Conservation (phyloP, 2,888 invertebrate species). For the Dryocosmus kuriphilus region DNA sequence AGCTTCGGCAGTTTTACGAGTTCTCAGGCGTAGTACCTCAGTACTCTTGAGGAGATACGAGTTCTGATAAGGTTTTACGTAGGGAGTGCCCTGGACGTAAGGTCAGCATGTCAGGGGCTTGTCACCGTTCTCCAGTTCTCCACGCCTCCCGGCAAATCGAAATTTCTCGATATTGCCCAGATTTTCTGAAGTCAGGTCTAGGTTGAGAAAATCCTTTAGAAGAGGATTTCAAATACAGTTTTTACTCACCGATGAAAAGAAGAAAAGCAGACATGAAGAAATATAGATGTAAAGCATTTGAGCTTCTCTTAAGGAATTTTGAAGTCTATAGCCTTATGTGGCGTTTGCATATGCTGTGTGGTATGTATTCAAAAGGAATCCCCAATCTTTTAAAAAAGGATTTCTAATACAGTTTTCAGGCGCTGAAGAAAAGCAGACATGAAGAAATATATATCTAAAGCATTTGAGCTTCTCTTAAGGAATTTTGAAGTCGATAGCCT, state of each 20-base stretch:
- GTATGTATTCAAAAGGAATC: too few species aligned
- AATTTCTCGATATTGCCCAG: not conserved
- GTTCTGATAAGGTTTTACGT: conserved; percentile 18
- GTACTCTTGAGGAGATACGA: conserved; percentile 8
- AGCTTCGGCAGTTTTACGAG: not conserved
- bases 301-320: not conserved
- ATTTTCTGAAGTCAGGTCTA: not conserved
- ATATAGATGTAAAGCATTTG: not conserved
- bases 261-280: not conserved
- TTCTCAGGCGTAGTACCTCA: conserved; percentile 2
- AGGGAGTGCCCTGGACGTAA: conserved; percentile 36
- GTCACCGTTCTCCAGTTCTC: conserved; percentile 24
- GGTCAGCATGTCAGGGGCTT: conserved; percentile 36
- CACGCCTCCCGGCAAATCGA: not conserved
- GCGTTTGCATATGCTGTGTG: not conserved
- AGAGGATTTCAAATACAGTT: not conserved
- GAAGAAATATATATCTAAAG: not conserved
- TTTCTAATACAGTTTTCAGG: not conserved
- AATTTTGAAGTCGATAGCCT: not conserved
- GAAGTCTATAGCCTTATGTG: too few species aligned
- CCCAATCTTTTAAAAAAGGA: not conserved
- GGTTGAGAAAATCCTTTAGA: not conserved
- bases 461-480: not conserved
- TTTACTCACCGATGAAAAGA: not conserved
- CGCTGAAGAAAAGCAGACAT: not conserved